Percentiles rank a stretch among this genome's conserved stretches.
Conservation (phyloP, 2,888 invertebrate species). For the Keiferia lycopersicella region DNA sequence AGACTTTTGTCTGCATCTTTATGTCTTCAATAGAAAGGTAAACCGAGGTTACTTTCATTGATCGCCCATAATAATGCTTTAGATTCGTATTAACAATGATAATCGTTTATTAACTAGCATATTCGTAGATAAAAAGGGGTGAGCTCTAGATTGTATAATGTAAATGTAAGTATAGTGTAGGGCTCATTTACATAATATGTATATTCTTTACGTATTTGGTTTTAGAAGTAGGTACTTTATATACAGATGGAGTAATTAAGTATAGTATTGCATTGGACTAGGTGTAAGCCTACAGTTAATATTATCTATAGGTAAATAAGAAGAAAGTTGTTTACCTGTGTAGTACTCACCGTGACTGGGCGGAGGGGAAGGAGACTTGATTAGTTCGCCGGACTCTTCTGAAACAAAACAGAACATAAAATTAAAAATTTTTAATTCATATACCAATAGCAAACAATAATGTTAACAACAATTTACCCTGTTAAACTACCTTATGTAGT, state of each 20-base stretch:
- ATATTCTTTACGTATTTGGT: too few relatives aligned
- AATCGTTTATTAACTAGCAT: background rate
- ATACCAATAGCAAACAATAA: too few relatives aligned
- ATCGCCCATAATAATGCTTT: background rate
- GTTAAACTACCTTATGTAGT: too few relatives aligned
- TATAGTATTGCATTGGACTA: too few relatives aligned
- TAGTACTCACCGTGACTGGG: conserved; percentile 85
- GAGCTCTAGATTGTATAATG: background rate
- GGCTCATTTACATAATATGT: too few relatives aligned
- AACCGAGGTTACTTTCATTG: background rate
- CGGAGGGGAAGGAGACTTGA: conserved; percentile 90
- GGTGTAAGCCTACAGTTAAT: too few relatives aligned
- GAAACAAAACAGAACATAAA: conserved; percentile 52
- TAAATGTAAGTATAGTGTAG: background rate
- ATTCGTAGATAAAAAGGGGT: background rate
- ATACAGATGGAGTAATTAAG: too few relatives aligned
- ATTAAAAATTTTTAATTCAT: background rate
- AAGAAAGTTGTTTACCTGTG: too few relatives aligned
- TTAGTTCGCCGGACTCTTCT: conserved; percentile 83
- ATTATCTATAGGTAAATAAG: too few relatives aligned
- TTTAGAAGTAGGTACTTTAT: too few relatives aligned
- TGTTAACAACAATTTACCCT: too few relatives aligned
- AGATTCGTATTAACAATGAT: background rate
- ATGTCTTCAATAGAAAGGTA: background rate
- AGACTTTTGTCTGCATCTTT: conserved; percentile 1